These are phyloP conservation scores for Bergia sp. DNA, from an alignment of 92 coral and sea anemone species.

Conservation along the genomic window DNA sequence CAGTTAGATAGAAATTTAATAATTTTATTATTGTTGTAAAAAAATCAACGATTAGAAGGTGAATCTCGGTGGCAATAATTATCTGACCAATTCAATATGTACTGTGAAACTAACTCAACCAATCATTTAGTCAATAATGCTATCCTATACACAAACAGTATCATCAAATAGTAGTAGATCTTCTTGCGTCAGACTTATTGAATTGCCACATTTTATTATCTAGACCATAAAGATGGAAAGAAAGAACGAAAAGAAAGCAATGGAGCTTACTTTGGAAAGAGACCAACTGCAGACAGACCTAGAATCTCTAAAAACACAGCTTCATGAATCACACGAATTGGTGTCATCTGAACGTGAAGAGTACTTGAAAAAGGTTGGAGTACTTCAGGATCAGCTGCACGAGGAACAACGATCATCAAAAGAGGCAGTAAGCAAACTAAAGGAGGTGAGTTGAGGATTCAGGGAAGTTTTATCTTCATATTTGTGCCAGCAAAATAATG, in stretches of 20 bases:
- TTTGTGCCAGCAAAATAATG: neutral
- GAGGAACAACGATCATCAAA: slow-evolving; percentile 78
- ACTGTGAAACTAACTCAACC: too few species aligned
- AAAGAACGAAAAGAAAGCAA: slow-evolving; percentile 74
- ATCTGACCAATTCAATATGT: too few species aligned
- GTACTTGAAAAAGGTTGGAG: slow-evolving; percentile 59
- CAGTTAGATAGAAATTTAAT: too few species aligned
- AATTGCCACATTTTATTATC: neutral
- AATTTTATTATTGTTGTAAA: too few species aligned
- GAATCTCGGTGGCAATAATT: too few species aligned
- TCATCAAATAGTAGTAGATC: neutral
- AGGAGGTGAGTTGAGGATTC: slow-evolving; percentile 61
- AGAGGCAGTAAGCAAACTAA: slow-evolving; percentile 69
- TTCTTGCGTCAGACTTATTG: neutral
- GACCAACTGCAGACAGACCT: slow-evolving; percentile 73
- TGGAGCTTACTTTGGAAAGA: slow-evolving; percentile 75
- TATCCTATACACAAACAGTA: neutral
- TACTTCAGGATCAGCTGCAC: slow-evolving; percentile 71
- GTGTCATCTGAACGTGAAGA: slow-evolving; percentile 62
- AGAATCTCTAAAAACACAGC: slow-evolving; percentile 69
- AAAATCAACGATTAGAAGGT: too few species aligned
- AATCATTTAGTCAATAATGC: neutral
- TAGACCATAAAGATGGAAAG: slow-evolving; percentile 75
- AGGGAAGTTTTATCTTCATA: neutral
- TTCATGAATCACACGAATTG: slow-evolving; percentile 62